Evolutionary conservation across 2,797 vertebrate species (phyloP).

Genomic region (Simalia tracyae): DNA sequence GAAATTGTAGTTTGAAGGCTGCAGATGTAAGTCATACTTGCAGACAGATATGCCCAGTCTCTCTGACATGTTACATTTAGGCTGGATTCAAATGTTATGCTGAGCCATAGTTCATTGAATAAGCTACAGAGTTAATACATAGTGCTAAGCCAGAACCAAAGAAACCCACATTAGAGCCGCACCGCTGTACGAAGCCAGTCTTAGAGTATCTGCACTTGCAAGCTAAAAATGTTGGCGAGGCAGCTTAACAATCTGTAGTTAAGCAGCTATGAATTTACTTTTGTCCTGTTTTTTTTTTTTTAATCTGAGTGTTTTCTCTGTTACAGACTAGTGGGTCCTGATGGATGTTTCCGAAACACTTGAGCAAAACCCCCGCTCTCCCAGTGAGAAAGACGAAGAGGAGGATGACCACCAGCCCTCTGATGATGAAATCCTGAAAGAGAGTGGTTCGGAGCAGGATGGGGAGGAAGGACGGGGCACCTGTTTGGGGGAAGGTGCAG

Average conservation of each 20-base stretch:
- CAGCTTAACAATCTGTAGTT: neutral
- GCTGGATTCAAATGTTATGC: too few species aligned
- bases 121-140: too few species aligned
- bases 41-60: neutral
- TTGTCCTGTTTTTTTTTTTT: fast-evolving
- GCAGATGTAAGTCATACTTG: neutral
- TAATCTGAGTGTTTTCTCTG: constrained; percentile 16
- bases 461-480: constrained; percentile 62
- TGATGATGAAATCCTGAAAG: constrained; percentile 84
- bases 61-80: neutral
- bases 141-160: too few species aligned
- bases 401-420: constrained; percentile 83
- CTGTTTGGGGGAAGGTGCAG: constrained; percentile 72
- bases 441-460: constrained; percentile 76
- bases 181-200: too few species aligned
- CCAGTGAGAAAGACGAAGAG: constrained; percentile 82
- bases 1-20: neutral
- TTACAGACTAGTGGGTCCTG: constrained; percentile 70
- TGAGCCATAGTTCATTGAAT: too few species aligned
- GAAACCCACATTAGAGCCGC: too few species aligned
- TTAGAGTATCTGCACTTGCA: neutral
- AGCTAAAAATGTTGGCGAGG: neutral
- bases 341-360: constrained; percentile 96
- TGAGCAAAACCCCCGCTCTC: constrained; percentile 85
- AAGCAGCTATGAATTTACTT: neutral